phyloP scores from a whole-genome alignment of 2,888 invertebrate genomes.

The Formica aserva region DNA sequence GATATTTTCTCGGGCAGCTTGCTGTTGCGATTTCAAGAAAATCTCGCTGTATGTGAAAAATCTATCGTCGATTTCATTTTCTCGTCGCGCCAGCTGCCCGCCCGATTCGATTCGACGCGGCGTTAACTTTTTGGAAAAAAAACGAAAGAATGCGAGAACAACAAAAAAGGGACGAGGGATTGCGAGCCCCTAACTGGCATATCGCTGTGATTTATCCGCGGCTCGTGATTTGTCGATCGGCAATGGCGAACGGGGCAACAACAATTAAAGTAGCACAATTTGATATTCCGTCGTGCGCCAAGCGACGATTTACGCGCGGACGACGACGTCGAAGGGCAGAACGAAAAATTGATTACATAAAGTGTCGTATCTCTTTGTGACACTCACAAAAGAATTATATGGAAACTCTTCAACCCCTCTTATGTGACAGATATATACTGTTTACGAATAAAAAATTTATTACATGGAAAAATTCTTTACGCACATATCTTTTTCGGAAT shows the following conservation, averaged over 20 bases:
- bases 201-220: slow-evolving; percentile 63
- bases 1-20: not conserved
- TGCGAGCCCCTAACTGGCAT: slow-evolving; percentile 51
- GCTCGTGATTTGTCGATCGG: slow-evolving; percentile 58
- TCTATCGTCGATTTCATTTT: slow-evolving; percentile 42
- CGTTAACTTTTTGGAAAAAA: slow-evolving; percentile 45
- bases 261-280: slow-evolving; percentile 64
- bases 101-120: slow-evolving; percentile 13
- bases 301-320: slow-evolving; percentile 43
- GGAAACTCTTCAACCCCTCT: not conserved
- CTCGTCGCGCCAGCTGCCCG: slow-evolving; percentile 40
- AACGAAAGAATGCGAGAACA: slow-evolving; percentile 7
- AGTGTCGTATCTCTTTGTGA: not conserved
- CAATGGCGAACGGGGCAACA: slow-evolving; percentile 45
- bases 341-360: slow-evolving; percentile 40
- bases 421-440: not conserved
- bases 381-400: slow-evolving; percentile 37
- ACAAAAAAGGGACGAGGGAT: slow-evolving; percentile 24
- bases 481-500: not conserved
- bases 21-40: slow-evolving; percentile 33
- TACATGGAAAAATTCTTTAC: not conserved
- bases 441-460: not conserved
- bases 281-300: slow-evolving; percentile 49
- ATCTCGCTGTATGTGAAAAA: slow-evolving; percentile 17
- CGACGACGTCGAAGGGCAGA: slow-evolving; percentile 40